These are phyloP conservation scores for Tiliqua scincoides DNA, from an alignment of 2,113 vertebrate genomes.

Conservation along the genomic window DNA sequence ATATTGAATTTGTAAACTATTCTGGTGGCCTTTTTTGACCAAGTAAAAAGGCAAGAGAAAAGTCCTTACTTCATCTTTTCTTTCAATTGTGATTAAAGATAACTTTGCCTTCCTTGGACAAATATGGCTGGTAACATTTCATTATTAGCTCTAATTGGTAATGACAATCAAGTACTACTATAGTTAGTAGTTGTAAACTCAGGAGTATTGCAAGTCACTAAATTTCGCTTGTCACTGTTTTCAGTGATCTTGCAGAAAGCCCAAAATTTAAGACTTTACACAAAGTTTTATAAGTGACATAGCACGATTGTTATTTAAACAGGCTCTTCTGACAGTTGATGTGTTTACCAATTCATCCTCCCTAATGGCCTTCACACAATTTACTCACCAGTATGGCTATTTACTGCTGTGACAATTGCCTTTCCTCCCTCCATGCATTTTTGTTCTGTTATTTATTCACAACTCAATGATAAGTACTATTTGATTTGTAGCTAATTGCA, in stretches of 20 bases:
- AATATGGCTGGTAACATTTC: neutral
- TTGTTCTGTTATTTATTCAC: constrained; percentile 47
- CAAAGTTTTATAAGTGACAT: constrained; percentile 19
- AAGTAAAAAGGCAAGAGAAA: too few relatives aligned
- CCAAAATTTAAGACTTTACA: constrained; percentile 14
- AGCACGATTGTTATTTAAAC: constrained; percentile 29
- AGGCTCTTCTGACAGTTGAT: neutral
- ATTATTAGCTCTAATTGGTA: neutral
- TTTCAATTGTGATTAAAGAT: too few relatives aligned
- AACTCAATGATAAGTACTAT: constrained; percentile 61
- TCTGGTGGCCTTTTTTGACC: too few relatives aligned
- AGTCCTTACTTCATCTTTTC: too few relatives aligned
- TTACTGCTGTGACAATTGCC: constrained; percentile 36
- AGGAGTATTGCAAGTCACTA: neutral
- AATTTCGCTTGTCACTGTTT: neutral
- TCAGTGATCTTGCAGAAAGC: neutral
- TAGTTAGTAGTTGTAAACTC: constrained; percentile 10
- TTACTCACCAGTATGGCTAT: constrained; percentile 5
- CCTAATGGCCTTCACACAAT: constrained; percentile 11
- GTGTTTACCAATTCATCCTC: constrained; percentile 5
- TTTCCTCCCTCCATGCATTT: constrained; percentile 38
- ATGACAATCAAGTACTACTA: neutral
- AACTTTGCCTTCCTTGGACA: too few relatives aligned
- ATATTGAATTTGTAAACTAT: too few relatives aligned
- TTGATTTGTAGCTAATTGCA: constrained; percentile 74